Percentiles rank a stretch among this genome's conserved stretches.
phyloP scores from a whole-genome alignment of 2,888 invertebrate genomes.

The Macrophya alboannulata region DNA sequence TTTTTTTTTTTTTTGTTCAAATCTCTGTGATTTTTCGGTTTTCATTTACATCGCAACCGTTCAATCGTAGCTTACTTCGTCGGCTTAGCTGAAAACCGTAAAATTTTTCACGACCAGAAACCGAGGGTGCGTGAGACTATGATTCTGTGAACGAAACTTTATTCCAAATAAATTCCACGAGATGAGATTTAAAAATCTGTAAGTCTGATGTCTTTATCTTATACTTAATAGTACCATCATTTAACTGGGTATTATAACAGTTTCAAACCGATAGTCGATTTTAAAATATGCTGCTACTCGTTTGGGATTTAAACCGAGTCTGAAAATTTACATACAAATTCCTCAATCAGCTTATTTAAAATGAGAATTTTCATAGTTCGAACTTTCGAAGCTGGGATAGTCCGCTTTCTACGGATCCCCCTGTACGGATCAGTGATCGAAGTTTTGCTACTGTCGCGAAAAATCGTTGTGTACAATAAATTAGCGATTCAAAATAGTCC shows the following conservation, averaged over 20 bases:
- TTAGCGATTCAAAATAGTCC: too few species aligned
- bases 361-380: not conserved
- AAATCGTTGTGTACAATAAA: too few species aligned
- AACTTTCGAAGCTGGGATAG: not conserved
- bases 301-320: slow-evolving; percentile 14
- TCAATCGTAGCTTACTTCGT: too few species aligned
- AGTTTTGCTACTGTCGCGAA: too few species aligned
- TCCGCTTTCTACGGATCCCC: not conserved
- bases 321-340: slow-evolving; percentile 17
- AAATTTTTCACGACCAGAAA: not conserved
- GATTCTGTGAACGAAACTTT: slow-evolving; percentile 23
- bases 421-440: not conserved
- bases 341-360: not conserved
- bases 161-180: not conserved
- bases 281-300: not conserved
- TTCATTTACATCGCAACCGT: too few species aligned
- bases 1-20: not conserved
- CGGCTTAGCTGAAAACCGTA: too few species aligned
- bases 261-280: not conserved
- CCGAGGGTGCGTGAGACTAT: slow-evolving; percentile 28
- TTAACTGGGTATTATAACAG: not conserved
- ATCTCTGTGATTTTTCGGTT: not conserved
- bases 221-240: not conserved
- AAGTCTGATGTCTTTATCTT: not conserved
- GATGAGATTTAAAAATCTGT: slow-evolving; percentile 32